Evolutionary conservation across 2,797 vertebrate species (phyloP), one percentile per base, ranked within the genome.

Genomic region (Fistularia commersonii): DNA sequence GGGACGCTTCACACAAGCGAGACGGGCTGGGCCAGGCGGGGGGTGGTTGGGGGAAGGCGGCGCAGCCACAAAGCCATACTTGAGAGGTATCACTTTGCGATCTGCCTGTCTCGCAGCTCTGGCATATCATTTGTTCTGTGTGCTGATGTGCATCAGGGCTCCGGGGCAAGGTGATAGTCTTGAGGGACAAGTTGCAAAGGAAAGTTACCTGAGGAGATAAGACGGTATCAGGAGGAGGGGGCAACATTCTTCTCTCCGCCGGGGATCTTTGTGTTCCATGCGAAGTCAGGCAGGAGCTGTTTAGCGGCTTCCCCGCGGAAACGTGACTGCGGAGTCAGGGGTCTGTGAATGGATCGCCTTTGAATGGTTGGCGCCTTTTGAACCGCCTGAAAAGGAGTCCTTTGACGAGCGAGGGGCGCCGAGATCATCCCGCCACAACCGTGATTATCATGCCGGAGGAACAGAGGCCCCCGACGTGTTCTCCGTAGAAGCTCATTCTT

Each of bases 51-150:
- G 36, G 8, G 23, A n/a, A 36, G 50, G 73, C 66, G 82, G 77
- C 73, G 72, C 71, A 62, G 79, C 85, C 82, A 85, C 81, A 83
- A 84, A 86, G 83, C 80, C 76, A 63, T 79, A 82, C 79, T 78
- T 79, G 83, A 91, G 86, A 89, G 80, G 87, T 90, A 90, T 91
- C 88, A 81, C 86, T 89, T 90, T 87, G 82, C 86, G 78, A 82
- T 88, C 80, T 74, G 77, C 73, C 79, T 53, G 61, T 85, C 79
- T 84, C 80, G 76, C 75, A 57, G 76, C 76, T 80, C 76, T 73
- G 84, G 82, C 76, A 64, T 86, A 83, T 87, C 82, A 87, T 88
- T 91, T 92, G 89, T 90, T 90, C 86, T 86, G 81, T 90, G 77
- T 86, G 87, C 79, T 88, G 90, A 91, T 91, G 85, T 86, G 82